Evolutionary conservation across 2,888 invertebrate species (phyloP).

Genomic region (Physocephala rufipes): DNA sequence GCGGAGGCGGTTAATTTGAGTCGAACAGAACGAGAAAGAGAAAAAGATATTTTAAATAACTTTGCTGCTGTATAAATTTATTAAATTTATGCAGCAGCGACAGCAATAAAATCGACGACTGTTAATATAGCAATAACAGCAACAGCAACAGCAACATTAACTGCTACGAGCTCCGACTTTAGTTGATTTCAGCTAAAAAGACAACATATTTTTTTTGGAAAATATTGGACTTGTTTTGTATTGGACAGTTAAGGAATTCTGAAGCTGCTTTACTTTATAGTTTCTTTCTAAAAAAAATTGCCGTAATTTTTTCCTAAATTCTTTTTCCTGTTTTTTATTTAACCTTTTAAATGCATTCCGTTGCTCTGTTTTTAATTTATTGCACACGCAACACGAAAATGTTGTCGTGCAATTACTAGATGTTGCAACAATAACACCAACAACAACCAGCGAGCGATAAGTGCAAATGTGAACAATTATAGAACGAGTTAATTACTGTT

Average conservation of each 20-base stretch:
- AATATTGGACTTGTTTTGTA: background rate
- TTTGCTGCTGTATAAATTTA: conserved; percentile 44
- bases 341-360: background rate
- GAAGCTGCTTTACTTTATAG: background rate
- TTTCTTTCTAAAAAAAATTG: background rate
- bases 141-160: background rate
- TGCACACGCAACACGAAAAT: conserved; percentile 59
- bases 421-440: conserved; percentile 17
- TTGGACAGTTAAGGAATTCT: background rate
- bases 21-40: too few relatives aligned
- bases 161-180: too few relatives aligned
- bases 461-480: conserved; percentile 32
- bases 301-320: background rate
- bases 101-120: conserved; percentile 11
- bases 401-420: conserved; percentile 50
- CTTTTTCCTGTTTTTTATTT: background rate
- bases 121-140: background rate
- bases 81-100: conserved; percentile 44
- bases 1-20: too few relatives aligned
- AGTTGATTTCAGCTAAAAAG: conserved; percentile 32
- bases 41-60: background rate
- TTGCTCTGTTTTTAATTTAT: conserved; percentile 41
- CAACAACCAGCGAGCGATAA: conserved; percentile 4
- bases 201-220: conserved; percentile 5
- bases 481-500: conserved; percentile 32